phyloP scores from a whole-genome alignment of 53 echinoderm and acorn worm genomes.

The Astropecten irregularis region DNA sequence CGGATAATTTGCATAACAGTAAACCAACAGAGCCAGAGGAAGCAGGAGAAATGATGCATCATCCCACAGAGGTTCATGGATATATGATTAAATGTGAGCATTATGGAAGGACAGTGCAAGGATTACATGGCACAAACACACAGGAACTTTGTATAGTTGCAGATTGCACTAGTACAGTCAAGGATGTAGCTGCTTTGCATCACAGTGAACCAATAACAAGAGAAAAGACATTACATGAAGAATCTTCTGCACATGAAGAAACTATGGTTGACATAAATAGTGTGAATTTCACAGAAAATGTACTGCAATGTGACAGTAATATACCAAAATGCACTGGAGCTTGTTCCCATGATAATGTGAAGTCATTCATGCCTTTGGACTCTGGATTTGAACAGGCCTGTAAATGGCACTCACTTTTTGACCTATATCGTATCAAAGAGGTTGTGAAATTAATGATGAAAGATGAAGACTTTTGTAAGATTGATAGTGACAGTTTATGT shows the following conservation, averaged over 20 bases:
- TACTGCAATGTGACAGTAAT: background rate
- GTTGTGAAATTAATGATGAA: conserved; percentile 60
- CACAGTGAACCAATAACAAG: too few relatives aligned
- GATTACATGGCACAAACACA: background rate
- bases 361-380: background rate
- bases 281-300: background rate
- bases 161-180: background rate
- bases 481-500: conserved; percentile 43
- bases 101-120: background rate
- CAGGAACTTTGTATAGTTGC: background rate
- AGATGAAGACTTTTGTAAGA: conserved; percentile 64
- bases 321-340: background rate
- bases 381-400: background rate
- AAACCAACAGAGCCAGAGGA: background rate
- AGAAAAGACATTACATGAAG: too few relatives aligned
- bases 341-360: background rate
- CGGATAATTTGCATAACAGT: background rate
- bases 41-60: background rate
- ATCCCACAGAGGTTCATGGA: background rate
- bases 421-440: conserved; percentile 64
- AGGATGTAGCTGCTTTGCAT: too few relatives aligned
- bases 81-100: background rate
- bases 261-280: background rate
- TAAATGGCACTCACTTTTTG: conserved; percentile 73
- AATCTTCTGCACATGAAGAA: background rate